These are phyloP conservation scores for Urechis unicinctus DNA, from an alignment of 2,888 invertebrate genomes.

Conservation along the genomic window DNA sequence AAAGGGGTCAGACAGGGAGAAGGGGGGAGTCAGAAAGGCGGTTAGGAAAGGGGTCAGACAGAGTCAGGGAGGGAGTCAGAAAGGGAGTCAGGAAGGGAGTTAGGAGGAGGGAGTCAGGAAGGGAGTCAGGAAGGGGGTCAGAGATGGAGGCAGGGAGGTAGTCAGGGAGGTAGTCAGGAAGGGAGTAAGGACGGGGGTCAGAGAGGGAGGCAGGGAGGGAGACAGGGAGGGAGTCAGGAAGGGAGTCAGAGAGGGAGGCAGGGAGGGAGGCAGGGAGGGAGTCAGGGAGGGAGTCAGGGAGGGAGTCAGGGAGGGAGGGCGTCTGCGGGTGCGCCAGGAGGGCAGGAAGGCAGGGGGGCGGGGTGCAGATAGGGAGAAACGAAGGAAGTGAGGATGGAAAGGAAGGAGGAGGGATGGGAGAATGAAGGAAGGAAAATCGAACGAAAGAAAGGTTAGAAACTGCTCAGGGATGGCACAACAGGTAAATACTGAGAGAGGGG, in stretches of 20 bases:
- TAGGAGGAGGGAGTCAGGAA: too few species aligned
- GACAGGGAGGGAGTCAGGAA: not conserved
- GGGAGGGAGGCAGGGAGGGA: too few species aligned
- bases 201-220: not conserved
- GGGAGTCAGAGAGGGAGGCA: too few species aligned
- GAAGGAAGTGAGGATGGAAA: not conserved
- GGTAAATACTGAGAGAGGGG: too few species aligned
- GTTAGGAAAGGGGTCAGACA: conserved; percentile 35
- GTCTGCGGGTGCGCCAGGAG: too few species aligned
- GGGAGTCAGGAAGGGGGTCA: not conserved
- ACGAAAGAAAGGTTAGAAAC: too few species aligned
- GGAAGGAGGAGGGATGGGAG: not conserved
- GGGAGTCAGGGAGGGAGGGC: too few species aligned
- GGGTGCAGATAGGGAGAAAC: not conserved
- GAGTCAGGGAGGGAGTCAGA: not conserved
- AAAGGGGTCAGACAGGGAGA: too few species aligned
- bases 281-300: too few species aligned
- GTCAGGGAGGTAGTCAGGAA: not conserved
- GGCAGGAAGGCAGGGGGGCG: not conserved
- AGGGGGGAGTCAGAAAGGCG: not conserved
- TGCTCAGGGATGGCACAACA: too few species aligned
- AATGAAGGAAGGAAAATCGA: not conserved
- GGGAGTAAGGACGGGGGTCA: not conserved
- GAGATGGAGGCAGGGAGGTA: not conserved
- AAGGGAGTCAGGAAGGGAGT: not conserved